phyloP scores from a whole-genome alignment of 64 coral and sea anemone species.

The Acropora yongei region DNA sequence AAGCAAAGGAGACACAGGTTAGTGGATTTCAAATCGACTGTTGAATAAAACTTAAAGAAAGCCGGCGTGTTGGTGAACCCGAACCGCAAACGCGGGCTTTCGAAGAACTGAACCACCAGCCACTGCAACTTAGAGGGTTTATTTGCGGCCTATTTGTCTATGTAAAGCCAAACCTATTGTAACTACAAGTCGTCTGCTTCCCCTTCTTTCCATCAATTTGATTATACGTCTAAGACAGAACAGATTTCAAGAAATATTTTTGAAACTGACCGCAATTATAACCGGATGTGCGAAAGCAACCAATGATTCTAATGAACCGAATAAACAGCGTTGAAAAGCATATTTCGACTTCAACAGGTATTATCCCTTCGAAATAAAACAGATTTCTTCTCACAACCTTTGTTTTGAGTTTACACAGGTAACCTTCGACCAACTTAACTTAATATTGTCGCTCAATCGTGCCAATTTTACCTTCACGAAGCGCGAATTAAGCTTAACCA shows the following conservation, averaged over 20 bases:
- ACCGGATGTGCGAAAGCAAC: background rate
- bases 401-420: background rate
- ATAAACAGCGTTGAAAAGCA: slow-evolving; percentile 16
- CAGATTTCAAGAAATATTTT: background rate
- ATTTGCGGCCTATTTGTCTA: background rate
- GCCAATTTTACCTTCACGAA: too few relatives aligned
- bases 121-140: background rate
- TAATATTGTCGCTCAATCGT: background rate
- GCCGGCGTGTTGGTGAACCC: background rate
- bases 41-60: background rate
- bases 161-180: background rate
- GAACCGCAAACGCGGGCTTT: background rate
- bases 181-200: background rate
- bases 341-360: slow-evolving; percentile 5
- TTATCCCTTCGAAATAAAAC: background rate
- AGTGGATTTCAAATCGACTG: background rate
- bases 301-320: background rate
- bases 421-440: background rate
- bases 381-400: background rate
- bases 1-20: slow-evolving; percentile 86
- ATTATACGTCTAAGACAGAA: background rate
- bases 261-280: slow-evolving; percentile 1
- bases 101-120: background rate
- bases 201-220: background rate
- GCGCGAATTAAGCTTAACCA: too few relatives aligned